Evolutionary conservation across 1,140 invertebrate genomes (phyloP), one percentile per base, ranked within the genome.

Genomic region (Drusus annulatus): DNA sequence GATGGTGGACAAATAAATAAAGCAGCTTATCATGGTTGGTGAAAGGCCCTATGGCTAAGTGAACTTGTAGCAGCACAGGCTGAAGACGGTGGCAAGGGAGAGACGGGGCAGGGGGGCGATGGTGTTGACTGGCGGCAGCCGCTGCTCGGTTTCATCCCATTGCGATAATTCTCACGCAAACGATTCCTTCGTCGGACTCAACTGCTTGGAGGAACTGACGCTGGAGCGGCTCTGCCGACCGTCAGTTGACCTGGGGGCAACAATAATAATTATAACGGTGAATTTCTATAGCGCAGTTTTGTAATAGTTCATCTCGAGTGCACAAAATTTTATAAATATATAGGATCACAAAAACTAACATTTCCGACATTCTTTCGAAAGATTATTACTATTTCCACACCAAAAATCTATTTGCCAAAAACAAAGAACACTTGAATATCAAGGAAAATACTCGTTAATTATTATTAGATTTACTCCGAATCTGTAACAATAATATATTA

Each of bases 131-230:
- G 28, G n/a, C 17, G 45, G 65, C 31, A 1, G 65, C 28, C 19
- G 50, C 50, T 50, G 50, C 69, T 36, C 65, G 31, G 31, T n/a
- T 69, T 17, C 65, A n/a, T 71, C 68, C 68, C 68, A 6, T 17
- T 45, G n/a, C 17, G 31, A 19, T 28, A 31, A 74, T 56, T 73
- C 65, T 79, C 73, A 81, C 69, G 82, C 78, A 63, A 65, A 80
- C 54, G 82, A 81, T 21, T 81, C 82, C 62, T 84, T 81, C n/a
- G 76, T 23, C 8, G 82, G 82, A 52, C 82, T 83, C 77, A 76
- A 31, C 62, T 81, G 79, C 69, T 84, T 84, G 45, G 77, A 45
- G n/a, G 82, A 84, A 15, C 63, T 68, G 10, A 63, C 78, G 51
- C 78, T 80, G 10, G 78, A 81, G 15, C 82, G 76, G 60, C 78